A percentile compares a stretch with the other conserved stretches of the same genome.
Conservation (phyloP, 2,113 vertebrate genomes). For the Pao palembangensis region DNA sequence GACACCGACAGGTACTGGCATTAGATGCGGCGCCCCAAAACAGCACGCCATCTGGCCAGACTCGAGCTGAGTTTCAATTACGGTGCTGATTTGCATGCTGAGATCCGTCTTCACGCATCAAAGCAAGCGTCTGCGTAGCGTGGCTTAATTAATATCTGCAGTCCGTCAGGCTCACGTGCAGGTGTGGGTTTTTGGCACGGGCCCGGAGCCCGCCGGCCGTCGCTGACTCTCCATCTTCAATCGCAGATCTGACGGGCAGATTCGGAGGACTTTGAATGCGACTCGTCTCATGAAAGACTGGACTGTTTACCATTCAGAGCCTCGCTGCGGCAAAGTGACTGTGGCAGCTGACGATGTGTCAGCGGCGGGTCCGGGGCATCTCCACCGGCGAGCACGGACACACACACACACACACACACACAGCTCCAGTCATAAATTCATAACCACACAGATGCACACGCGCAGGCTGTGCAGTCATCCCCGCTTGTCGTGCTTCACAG, state of each 20-base stretch:
- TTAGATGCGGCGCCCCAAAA: constrained; percentile 45
- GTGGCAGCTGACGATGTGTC: constrained; percentile 55
- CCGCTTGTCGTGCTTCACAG: constrained; percentile 49
- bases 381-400: constrained; percentile 43
- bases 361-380: constrained; percentile 41
- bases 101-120: constrained; percentile 60
- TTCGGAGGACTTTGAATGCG: constrained; percentile 45
- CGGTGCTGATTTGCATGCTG: constrained; percentile 59
- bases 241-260: constrained; percentile 38
- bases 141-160: constrained; percentile 59
- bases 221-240: constrained; percentile 39
- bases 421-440: constrained; percentile 20
- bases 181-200: constrained; percentile 38
- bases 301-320: constrained; percentile 59
- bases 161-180: constrained; percentile 37
- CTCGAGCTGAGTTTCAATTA: constrained; percentile 66
- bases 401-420: constrained; percentile 17
- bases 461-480: constrained; percentile 50
- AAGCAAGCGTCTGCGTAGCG: constrained; percentile 36
- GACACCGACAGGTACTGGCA: constrained; percentile 51
- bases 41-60: constrained; percentile 64
- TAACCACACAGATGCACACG: constrained; percentile 28
- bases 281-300: constrained; percentile 34
- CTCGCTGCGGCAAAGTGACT: constrained; percentile 8
- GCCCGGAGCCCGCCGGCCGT: constrained; percentile 14